phyloP scores from a whole-genome alignment of 2,797 vertebrate species.

The Lepidocolaptes lacrymiger region DNA sequence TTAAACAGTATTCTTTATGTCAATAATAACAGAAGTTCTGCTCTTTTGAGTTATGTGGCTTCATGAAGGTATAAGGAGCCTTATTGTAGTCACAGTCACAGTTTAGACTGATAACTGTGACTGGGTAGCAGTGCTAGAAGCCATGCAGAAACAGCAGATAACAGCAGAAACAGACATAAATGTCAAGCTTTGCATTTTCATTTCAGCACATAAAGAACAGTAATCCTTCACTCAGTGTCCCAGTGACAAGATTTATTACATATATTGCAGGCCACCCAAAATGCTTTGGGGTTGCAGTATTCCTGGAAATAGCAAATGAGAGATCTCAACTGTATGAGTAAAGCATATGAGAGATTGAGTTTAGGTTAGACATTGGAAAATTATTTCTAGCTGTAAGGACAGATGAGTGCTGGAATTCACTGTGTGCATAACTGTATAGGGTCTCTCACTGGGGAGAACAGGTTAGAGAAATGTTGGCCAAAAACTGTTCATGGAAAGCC shows the following conservation, averaged over 20 bases:
- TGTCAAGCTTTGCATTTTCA: constrained; percentile 55
- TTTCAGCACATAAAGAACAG: constrained; percentile 14
- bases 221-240: constrained; percentile 32
- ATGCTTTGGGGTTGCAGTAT: background rate
- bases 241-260: constrained; percentile 36
- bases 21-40: background rate
- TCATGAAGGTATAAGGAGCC: background rate
- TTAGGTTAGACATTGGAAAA: background rate
- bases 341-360: background rate
- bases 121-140: constrained; percentile 6
- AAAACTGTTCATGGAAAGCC: background rate
- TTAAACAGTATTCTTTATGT: background rate
- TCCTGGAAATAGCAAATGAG: background rate
- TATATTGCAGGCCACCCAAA: background rate
- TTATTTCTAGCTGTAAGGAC: background rate
- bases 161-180: constrained; percentile 40
- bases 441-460: background rate
- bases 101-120: background rate
- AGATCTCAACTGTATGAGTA: background rate
- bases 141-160: constrained; percentile 34
- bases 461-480: background rate
- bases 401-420: background rate
- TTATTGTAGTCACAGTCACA: background rate
- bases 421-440: background rate
- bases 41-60: background rate